Base-by-base conservation (phyloP, 1,140 invertebrate genomes). In the Latrodectus geometricus region DNA sequence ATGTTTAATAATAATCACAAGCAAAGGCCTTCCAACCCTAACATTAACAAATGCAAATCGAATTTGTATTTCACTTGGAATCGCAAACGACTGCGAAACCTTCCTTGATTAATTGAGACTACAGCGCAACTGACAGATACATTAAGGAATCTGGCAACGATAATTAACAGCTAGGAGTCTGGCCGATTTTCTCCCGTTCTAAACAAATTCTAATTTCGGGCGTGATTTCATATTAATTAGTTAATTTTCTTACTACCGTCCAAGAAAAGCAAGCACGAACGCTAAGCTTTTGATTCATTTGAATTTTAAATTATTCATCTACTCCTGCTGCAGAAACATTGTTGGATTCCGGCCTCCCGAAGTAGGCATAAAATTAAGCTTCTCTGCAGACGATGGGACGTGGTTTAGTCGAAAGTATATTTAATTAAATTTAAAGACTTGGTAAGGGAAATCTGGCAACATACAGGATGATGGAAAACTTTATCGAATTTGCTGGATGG, bases 161-260 rank as follows among this genome's bases (percentile, higher is more conserved):
- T 86, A 86, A 86, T 86, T 86, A 86, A 86, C 83, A 86, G 75
- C 83, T 61, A 61, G 11, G 54, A 61, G 54, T 11, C 11, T 11
- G 54, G 54, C 61, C 83, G 74, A 76, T 78, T 85, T 78, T 78
- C 83, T 72, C 49, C 75, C 75, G 23, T 86, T 86, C 83, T 78
- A 86, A 86, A 86, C 81, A 83, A 83, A 86, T 78, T 86, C 83
- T 86, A 86, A 86, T 86, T 86, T 86, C 61, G 83, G 68, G 73
- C 83, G 83, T 86, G 83, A 86, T 86, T 86, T 86, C 83, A 86
- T 86, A 86, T 86, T 86, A 86, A 86, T 86, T 86, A 86, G 74
- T 86, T 86, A 86, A 86, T 86, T 86, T 86, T 86, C 74, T 78
- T 86, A 50, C 75, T 70, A 49, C 8, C 72, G 12, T 12, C 35